Evolutionary conservation across 1,140 invertebrate species (phyloP).

Genomic region (Lethrus apterus): DNA sequence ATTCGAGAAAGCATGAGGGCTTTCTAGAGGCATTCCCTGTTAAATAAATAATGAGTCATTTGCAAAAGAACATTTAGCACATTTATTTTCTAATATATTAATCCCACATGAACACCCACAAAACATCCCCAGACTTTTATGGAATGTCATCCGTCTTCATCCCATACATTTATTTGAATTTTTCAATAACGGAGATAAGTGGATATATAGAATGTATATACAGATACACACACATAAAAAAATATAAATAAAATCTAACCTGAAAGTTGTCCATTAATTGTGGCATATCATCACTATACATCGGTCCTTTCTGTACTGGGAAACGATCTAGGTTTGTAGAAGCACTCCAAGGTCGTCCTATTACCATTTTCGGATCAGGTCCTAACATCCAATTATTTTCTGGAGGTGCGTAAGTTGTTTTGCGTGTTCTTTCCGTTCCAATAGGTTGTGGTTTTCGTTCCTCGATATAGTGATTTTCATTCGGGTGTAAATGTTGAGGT

Average conservation of each 20-base stretch:
- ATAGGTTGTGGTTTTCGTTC: constrained; percentile 68
- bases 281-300: constrained; percentile 35
- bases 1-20: constrained; percentile 29
- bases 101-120: no score
- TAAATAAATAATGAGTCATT: constrained; percentile 21
- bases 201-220: constrained; percentile 1
- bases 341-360: constrained; percentile 37
- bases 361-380: constrained; percentile 41
- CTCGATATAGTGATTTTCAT: constrained; percentile 39
- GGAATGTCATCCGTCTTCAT: no score
- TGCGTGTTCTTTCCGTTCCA: constrained; percentile 68
- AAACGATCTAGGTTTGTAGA: constrained; percentile 24
- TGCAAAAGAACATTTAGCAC: no score
- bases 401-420: constrained; percentile 44
- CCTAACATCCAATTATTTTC: constrained; percentile 55
- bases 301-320: constrained; percentile 36
- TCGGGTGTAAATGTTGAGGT: constrained; percentile 26
- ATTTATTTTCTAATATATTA: no score
- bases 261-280: constrained; percentile 44
- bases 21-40: constrained; percentile 34
- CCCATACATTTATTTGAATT: no score
- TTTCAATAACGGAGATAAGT: no score
- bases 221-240: not conserved
- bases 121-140: no score
- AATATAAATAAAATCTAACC: constrained; percentile 32